These are phyloP conservation scores for Spodoptera litura DNA, from an alignment of 1,140 invertebrate species.

Conservation along the genomic window DNA sequence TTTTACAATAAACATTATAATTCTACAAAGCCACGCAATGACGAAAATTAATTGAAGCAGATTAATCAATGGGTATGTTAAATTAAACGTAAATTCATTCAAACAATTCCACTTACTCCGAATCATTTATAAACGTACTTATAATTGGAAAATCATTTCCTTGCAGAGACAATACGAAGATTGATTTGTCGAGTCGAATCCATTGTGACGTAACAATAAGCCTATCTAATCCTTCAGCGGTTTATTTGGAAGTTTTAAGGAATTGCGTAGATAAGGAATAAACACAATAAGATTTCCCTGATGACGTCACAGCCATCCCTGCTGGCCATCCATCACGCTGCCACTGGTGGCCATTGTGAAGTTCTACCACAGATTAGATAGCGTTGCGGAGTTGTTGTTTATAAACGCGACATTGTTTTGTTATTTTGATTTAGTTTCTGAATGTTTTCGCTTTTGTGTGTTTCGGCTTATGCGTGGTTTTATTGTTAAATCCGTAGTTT, in stretches of 20 bases:
- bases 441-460: constrained; percentile 12
- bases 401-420: constrained; percentile 40
- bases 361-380: constrained; percentile 43
- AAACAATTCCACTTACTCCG: constrained; percentile 32
- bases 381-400: constrained; percentile 23
- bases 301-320: constrained; percentile 56
- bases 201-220: constrained; percentile 48
- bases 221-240: constrained; percentile 49
- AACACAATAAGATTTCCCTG: constrained; percentile 49
- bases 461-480: neutral
- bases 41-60: constrained; percentile 27
- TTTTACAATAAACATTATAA: neutral
- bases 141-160: constrained; percentile 34
- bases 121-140: constrained; percentile 28
- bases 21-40: neutral
- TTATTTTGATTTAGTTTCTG: constrained; percentile 30
- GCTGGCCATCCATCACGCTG: constrained; percentile 60
- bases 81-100: constrained; percentile 31
- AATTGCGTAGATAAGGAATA: constrained; percentile 50
- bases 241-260: constrained; percentile 48
- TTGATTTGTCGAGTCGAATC: constrained; percentile 50
- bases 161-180: constrained; percentile 35
- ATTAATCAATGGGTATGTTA: constrained; percentile 28
- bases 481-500: too few species aligned
- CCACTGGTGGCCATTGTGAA: constrained; percentile 44